A percentile compares a stretch with the other conserved stretches of the same genome.
Evolutionary conservation across 2,797 vertebrate species (phyloP).

Genomic region (Arremon aurantiirostris): DNA sequence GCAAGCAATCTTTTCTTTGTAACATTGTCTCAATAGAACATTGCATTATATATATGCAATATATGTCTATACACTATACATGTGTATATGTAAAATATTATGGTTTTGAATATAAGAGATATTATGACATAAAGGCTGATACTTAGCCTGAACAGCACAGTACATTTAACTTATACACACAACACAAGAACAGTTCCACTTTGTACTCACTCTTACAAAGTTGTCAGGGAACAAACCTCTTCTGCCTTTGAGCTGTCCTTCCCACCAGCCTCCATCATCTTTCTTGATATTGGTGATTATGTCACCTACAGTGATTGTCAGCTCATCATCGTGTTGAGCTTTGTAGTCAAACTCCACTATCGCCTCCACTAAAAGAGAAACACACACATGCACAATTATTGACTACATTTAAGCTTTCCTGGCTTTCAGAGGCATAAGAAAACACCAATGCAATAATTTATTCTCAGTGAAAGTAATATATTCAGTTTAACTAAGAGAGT

Average conservation of each 20-base stretch:
- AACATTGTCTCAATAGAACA: background rate
- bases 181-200: conserved; percentile 72
- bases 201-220: conserved; percentile 97
- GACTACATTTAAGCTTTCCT: background rate
- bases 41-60: background rate
- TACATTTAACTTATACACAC: conserved; percentile 22
- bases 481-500: background rate
- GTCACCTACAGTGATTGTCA: conserved; percentile 94
- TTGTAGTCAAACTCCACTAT: conserved; percentile 99
- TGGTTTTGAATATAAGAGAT: background rate
- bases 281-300: conserved; percentile 96
- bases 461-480: background rate
- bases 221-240: conserved; percentile 98
- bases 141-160: background rate
- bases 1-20: background rate
- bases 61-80: background rate
- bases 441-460: background rate
- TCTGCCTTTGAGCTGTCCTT: conserved; percentile 94
- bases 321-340: conserved; percentile 98
- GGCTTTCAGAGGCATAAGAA: background rate
- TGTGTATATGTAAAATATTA: background rate
- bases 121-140: background rate
- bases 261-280: conserved; percentile 98
- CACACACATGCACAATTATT: background rate
- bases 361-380: conserved; percentile 87